Base-by-base conservation (phyloP, 1,140 invertebrate species). In the Elysia chlorotica region DNA sequence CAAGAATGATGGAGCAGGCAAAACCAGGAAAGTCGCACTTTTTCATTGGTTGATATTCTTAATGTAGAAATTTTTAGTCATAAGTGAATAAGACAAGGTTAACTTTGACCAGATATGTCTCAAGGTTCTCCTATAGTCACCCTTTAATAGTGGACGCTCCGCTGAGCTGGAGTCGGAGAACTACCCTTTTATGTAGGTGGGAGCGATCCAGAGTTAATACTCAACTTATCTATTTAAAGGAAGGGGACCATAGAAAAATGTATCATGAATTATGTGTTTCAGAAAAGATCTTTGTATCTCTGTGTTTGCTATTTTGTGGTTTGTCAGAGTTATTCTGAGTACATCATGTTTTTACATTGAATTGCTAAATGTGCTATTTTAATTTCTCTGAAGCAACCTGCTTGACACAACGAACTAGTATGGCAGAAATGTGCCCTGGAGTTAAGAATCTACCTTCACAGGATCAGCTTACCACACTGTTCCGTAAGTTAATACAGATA, bases 381-480 rank as follows among this genome's bases (percentile, higher is more conserved):
- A 0, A 19, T 23, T 36, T 65, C 69, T 75, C 73, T 79, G 28
- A 65, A 82, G 82, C 78, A 73, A 75, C 78, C 41, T 84, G 81
- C 75, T 74, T 77, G 28, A 80, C 76, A 17, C 37, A 72, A 23
- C 72, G 71, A n/a, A 69, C 69, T 56, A 73, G 75, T 31, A 74
- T 76, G 79, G 31, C 77, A 72, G 35, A 35, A 30, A 69, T 76
- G 61, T 84, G 81, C 72, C 69, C 70, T 38, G 78, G 77, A 23
- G 72, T 75, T 21, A 62, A 70, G 2, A 37, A 72, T 14, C 71
- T 84, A 4, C 81, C 83, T 21, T 56, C 61, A 19, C 78, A 77
- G 21, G 78, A 82, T 53, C 74, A 79, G 53, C 62, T 78, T 5
- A 70, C 74, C 4, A 84, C 81, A 1, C 71, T 83, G 57, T 84